Base-by-base conservation (phyloP, 92 coral and sea anemone genomes). In the Meandrina meandrites region DNA sequence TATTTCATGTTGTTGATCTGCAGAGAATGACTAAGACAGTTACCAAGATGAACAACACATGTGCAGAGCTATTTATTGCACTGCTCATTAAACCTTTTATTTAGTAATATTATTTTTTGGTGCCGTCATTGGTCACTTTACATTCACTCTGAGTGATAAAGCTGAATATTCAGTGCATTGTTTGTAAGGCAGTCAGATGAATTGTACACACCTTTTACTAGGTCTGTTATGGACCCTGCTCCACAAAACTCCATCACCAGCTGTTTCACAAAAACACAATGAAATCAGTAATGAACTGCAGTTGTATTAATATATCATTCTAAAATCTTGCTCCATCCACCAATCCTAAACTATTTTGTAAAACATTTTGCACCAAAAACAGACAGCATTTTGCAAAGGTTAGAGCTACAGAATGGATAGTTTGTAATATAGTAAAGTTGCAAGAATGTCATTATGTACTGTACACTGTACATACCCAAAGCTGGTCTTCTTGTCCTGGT, bases 211-310 rank as follows among this genome's bases (percentile, higher is more conserved):
- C 99, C 95, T 97, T 97, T 97, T n/a, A 97, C 99, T 12, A 97
- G 94, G 86, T 97, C 99, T 74, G 99, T 97, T 57, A 97, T 96
- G 45, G 99, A 97, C 18, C 99, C 99, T 27, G 99, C 99, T 42
- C 99, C 99, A 92, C 99, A 97, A 62, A 97, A 97, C 80, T 97
- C 99, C 99, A 97, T 97, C 64, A 97, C 99, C 75, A 97, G 94
- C 98, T 97, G 86, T 48, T 74, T 31, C n/a, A 79, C 51, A 60
- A 80, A 80, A 40, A 80, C 40, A 80, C 10, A 66, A 24, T 24
- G 32, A 48, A 48, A 4, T 48, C 9, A 8, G 24, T 22, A n/a
- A 66, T 66, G 14, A 48, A 9, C 53, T 48, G 9, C 14, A 48
- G 53, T 12, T 48, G 53, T 48, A 48, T 48, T 40, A 12, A 48